phyloP scores from a whole-genome alignment of 2,797 vertebrate species.

The Synanceia verrucosa region DNA sequence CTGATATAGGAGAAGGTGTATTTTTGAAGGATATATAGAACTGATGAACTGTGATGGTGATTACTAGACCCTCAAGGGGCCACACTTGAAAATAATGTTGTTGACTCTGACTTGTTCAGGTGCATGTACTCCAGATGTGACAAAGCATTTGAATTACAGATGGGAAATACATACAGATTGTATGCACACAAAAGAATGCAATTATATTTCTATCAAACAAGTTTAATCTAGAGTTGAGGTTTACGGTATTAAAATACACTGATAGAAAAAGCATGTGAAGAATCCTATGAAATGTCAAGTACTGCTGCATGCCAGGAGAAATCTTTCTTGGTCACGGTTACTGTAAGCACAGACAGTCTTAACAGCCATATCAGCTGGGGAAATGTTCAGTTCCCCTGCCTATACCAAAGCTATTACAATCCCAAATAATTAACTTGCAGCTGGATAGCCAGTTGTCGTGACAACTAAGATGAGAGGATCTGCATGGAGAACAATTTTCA shows the following conservation, averaged over 20 bases:
- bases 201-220: constrained; percentile 78
- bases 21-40: constrained; percentile 58
- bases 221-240: constrained; percentile 66
- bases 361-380: constrained; percentile 78
- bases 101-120: constrained; percentile 73
- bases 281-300: constrained; percentile 86
- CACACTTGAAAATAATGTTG: constrained; percentile 76
- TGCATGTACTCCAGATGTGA: constrained; percentile 65
- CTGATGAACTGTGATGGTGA: constrained; percentile 71
- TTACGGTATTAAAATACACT: constrained; percentile 64
- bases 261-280: constrained; percentile 66
- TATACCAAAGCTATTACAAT: constrained; percentile 84
- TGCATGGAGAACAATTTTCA: constrained; percentile 36
- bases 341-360: constrained; percentile 74
- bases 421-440: constrained; percentile 87
- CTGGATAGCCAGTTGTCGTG: constrained; percentile 60
- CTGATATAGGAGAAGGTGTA: constrained; percentile 57
- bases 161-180: constrained; percentile 51
- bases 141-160: constrained; percentile 66
- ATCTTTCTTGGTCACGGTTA: constrained; percentile 64
- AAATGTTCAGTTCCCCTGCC: constrained; percentile 78
- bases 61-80: constrained; percentile 63
- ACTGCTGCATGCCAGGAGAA: constrained; percentile 71
- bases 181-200: constrained; percentile 68
- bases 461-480: constrained; percentile 73